These are phyloP conservation scores for Caenorhabditis panamensis DNA, from an alignment of 2,888 invertebrate genomes.

Conservation along the genomic window DNA sequence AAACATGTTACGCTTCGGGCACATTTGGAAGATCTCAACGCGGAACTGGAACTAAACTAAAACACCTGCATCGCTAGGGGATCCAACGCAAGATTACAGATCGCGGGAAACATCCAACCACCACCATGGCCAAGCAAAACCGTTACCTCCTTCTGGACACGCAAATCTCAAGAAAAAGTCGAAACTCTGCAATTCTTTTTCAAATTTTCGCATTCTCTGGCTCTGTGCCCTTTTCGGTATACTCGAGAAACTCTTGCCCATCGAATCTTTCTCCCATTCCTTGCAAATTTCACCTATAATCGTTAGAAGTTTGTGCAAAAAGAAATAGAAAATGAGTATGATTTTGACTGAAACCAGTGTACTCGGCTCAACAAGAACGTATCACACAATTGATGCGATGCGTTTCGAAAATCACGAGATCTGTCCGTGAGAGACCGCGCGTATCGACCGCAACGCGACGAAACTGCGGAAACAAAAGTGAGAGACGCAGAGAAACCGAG, in stretches of 20 bases:
- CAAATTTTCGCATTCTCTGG: slow-evolving; percentile 15
- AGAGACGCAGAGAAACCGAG: slow-evolving; percentile 28
- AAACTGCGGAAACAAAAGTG: background rate
- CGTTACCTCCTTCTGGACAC: slow-evolving; percentile 30
- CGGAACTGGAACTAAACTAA: slow-evolving; percentile 31
- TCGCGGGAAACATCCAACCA: slow-evolving; percentile 37
- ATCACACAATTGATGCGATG: slow-evolving; percentile 16
- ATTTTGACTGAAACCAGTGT: slow-evolving; percentile 4
- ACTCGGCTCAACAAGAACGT: slow-evolving; percentile 19
- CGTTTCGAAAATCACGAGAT: slow-evolving; percentile 53
- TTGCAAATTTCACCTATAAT: slow-evolving; percentile 42
- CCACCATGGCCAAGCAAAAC: slow-evolving; percentile 22
- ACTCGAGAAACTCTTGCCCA: slow-evolving; percentile 4
- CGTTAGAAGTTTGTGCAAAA: slow-evolving; percentile 49
- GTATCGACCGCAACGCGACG: slow-evolving; percentile 33
- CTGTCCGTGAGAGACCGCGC: slow-evolving; percentile 35
- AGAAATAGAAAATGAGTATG: slow-evolving; percentile 44
- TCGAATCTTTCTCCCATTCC: slow-evolving; percentile 33
- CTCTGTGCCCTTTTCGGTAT: slow-evolving; percentile 6
- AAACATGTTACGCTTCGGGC: background rate
- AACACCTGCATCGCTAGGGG: background rate
- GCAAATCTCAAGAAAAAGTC: background rate
- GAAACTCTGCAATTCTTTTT: slow-evolving; percentile 17
- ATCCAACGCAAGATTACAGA: slow-evolving; percentile 32
- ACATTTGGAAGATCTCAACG: background rate